Evolutionary conservation across 2,113 vertebrate species (phyloP).

Genomic region (Coregonus clupeaformis): DNA sequence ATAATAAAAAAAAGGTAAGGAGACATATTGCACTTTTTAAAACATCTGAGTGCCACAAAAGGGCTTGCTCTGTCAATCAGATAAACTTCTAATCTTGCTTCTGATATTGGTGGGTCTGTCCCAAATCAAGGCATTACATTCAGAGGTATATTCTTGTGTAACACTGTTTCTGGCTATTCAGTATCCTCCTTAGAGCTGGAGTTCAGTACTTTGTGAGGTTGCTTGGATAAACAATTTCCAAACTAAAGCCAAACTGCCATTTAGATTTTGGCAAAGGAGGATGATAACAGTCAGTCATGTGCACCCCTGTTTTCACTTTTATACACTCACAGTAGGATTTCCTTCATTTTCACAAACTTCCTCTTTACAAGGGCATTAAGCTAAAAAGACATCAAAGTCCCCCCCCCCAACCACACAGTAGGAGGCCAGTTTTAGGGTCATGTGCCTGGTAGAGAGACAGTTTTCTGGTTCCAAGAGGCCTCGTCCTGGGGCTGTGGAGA

Average conservation of each 20-base stretch:
- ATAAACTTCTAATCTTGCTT: background rate
- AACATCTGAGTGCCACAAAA: background rate
- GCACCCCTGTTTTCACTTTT: background rate
- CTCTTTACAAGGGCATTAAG: background rate
- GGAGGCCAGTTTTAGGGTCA: background rate
- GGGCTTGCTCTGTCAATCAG: background rate
- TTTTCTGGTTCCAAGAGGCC: background rate
- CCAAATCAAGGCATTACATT: constrained; percentile 5
- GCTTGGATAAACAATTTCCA: background rate
- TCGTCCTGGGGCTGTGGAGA: background rate
- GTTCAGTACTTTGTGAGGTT: background rate
- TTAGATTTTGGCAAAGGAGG: background rate
- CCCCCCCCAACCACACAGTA: background rate
- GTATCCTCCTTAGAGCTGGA: background rate
- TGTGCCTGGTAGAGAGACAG: background rate
- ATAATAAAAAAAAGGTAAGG: background rate
- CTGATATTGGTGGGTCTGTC: background rate
- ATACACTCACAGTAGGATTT: background rate
- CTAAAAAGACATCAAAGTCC: background rate
- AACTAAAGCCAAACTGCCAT: background rate
- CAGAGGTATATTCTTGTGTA: background rate
- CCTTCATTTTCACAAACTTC: background rate
- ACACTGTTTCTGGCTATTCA: background rate
- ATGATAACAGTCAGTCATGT: background rate
- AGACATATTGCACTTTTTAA: constrained; percentile 8